Evolutionary conservation across 2,888 invertebrate genomes (phyloP), one percentile per base, ranked within the genome.

Genomic region (Syritta pipiens): DNA sequence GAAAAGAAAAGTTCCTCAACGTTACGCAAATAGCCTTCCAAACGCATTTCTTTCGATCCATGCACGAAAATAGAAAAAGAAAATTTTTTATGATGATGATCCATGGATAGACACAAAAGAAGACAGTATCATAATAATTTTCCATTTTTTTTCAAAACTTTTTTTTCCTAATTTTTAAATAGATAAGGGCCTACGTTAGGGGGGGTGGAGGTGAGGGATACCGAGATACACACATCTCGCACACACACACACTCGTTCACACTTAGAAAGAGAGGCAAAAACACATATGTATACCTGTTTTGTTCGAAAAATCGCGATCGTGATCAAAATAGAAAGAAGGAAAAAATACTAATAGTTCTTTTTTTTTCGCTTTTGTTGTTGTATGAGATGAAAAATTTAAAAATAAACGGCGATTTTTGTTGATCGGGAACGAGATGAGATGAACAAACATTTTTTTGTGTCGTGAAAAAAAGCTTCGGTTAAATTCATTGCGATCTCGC

Each of bases 401-500:
- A 79, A 79, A 79, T 79, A 74, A 79, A 74, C 68, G 74, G 67
- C n/a, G n/a, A 62, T 65, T 74, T 76, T 81, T 76, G 83, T 83
- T 71, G 81, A 63, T 71, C 37, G 49, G 65, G 62, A 53, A n/a
- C n/a, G n/a, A n/a, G n/a, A n/a, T n/a, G 71, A 51, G 62, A 71
- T 68, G 69, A 79, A 82, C 48, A 82, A 83, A 67, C 40, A 83
- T 84, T 84, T 84, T 79, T 79, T 83, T 83, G 83, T 83, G 84
- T 84, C 83, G 82, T 82, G 62, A 79, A 79, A 74, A 67, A 79
- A 79, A 68, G 67, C 68, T 74, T 74, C 37, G 57, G 67, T 67
- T 62, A 83, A 85, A 84, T 83, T 88, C 88, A 89, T 88, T 89
- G 87, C 88, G 85, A 86, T 88, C 84, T 86, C 84, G 87, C 86